Base-by-base conservation (phyloP, 37 sponge, comb jelly and placozoan genomes). In the Spongilla lacustris region DNA sequence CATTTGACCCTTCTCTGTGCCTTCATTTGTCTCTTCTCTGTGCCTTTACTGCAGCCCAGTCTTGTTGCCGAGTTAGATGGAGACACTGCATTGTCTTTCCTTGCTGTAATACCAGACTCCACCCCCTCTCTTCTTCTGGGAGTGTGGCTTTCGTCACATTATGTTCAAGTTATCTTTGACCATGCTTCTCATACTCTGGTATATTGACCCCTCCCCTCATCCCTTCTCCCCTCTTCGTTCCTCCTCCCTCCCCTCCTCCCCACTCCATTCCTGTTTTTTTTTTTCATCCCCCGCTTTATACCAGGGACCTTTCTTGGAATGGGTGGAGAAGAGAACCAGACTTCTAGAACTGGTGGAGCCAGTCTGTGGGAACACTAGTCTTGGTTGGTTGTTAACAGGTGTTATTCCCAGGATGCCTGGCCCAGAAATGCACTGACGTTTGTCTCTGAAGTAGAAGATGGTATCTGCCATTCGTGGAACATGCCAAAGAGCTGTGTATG, bases 371-470 rank as follows among this genome's bases (percentile, higher is more conserved):
- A 29, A 8, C 17, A 29, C 12, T 33, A 5, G n/a, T 0, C 2
- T 67, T 31, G 66, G 19, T 36, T 76, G 23, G 11, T 41, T 58
- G 58, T 58, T 58, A 58, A 58, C 58, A 25, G 4, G 28, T 30
- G 26, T 68, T 34, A 5, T 4, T n/a, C 28, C 22, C 76, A 90
- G 86, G 86, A 80, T 49, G 27, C 31, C 25, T 90, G 91, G 91
- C 91, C 91, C 14, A 25, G 38, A 9, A 90, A 90, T 81, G 86
- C 71, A 29, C 50, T 90, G 33, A 23, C 58, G 32, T 24, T 90
- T 31, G 73, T 69, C 34, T 31, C 36, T 76, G 46, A 19, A 26
- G 74, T 90, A 23, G 25, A 81, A 48, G 66, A 81, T 13, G n/a
- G 69, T 32, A 24, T 88, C 28, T 24, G 13, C 31, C 50, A 66